A percentile compares a stretch with the other conserved stretches of the same genome.
phyloP scores from a whole-genome alignment of 2,113 vertebrate genomes.

The Salvelinus namaycush region DNA sequence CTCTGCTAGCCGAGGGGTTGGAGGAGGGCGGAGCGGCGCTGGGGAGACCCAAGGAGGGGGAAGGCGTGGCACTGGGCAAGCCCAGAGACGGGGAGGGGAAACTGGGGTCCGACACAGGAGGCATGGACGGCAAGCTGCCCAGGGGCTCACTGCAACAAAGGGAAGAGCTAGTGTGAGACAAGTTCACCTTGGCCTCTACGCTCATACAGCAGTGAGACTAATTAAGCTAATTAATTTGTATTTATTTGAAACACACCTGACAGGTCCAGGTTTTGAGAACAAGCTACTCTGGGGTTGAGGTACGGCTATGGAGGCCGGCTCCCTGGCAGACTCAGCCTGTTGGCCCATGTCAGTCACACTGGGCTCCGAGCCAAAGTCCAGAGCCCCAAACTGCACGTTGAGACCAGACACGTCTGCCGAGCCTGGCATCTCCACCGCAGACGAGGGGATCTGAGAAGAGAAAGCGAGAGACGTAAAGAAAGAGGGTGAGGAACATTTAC shows the following conservation, averaged over 20 bases:
- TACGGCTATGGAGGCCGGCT: conserved; percentile 38
- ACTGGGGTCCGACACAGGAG: conserved; percentile 61
- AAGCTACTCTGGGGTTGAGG: conserved; percentile 77
- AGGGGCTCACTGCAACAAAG: conserved; percentile 66
- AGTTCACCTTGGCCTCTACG: neutral
- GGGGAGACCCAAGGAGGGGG: conserved; percentile 63
- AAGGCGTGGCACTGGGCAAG: conserved; percentile 63
- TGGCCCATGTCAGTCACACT: conserved; percentile 79
- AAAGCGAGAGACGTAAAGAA: neutral
- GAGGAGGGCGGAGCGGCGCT: conserved; percentile 53
- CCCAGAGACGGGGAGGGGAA: conserved; percentile 73
- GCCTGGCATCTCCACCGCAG: conserved; percentile 96
- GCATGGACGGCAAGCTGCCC: conserved; percentile 58
- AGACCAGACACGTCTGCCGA: conserved; percentile 87
- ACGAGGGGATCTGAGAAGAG: conserved; percentile 82
- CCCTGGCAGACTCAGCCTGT: conserved; percentile 60
- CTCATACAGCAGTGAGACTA: neutral
- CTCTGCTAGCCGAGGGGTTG: conserved; percentile 41
- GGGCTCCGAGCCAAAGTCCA: conserved; percentile 92
- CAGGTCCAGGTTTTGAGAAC: conserved; percentile 84
- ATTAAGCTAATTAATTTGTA: too few species aligned
- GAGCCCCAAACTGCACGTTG: conserved; percentile 94
- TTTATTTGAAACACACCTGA: conserved; percentile 70
- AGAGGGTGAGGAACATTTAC: neutral
- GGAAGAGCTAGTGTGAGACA: neutral